A percentile compares a stretch with the other conserved stretches of the same genome.
phyloP scores from a whole-genome alignment of 2,888 invertebrate species.

The Phymatocera aterrima region DNA sequence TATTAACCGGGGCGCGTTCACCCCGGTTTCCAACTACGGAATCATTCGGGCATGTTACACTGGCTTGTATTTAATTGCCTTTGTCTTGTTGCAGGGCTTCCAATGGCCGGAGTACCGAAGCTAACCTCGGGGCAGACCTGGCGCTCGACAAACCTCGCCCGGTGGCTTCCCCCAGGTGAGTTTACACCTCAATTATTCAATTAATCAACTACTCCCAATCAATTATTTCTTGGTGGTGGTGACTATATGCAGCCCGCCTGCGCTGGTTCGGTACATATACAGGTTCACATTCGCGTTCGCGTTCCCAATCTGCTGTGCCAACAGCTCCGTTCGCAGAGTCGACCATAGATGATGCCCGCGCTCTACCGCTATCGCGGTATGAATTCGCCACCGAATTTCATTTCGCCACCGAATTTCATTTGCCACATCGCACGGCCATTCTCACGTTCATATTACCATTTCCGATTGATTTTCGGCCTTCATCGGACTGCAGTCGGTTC shows the following conservation, averaged over 20 bases:
- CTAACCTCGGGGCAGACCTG: slow-evolving; percentile 67
- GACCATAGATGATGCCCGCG: too few relatives aligned
- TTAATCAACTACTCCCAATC: slow-evolving; percentile 20
- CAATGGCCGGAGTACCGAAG: slow-evolving; percentile 70
- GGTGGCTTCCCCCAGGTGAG: slow-evolving; percentile 71
- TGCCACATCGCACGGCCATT: too few relatives aligned
- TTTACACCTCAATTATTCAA: slow-evolving; percentile 40
- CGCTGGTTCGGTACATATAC: not conserved
- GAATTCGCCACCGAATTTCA: too few relatives aligned
- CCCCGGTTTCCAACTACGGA: not conserved
- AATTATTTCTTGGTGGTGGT: not conserved
- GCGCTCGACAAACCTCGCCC: slow-evolving; percentile 70
- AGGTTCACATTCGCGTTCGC: too few relatives aligned
- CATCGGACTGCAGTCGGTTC: too few relatives aligned
- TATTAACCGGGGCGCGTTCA: slow-evolving; percentile 6
- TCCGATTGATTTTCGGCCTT: too few relatives aligned
- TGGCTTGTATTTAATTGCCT: slow-evolving; percentile 44
- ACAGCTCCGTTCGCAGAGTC: too few relatives aligned
- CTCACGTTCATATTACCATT: too few relatives aligned
- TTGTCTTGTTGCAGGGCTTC: slow-evolving; percentile 65
- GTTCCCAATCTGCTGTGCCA: too few relatives aligned
- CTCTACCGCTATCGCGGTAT: too few relatives aligned
- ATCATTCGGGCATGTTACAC: not conserved
- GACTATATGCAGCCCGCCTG: not conserved
- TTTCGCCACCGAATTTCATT: too few relatives aligned